A percentile compares a stretch with the other conserved stretches of the same genome.
These are phyloP conservation scores for Mormyrus proboscirostris DNA, from an alignment of 2,797 vertebrate genomes.

Conservation along the genomic window DNA sequence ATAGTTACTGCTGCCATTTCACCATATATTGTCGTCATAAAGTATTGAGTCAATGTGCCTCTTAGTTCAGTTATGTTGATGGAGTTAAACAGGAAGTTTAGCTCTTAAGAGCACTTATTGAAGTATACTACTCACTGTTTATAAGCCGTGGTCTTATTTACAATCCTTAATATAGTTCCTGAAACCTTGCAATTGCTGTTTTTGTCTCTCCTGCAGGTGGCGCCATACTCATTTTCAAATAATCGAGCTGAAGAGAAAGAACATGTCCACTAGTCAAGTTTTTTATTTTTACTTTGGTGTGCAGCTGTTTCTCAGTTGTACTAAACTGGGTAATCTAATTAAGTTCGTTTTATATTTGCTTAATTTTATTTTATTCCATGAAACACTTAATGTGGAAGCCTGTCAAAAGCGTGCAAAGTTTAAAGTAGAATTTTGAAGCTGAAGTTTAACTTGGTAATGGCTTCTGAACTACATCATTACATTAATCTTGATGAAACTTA, in stretches of 20 bases:
- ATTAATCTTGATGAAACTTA: not conserved
- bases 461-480: not conserved
- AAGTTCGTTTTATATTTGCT: not conserved
- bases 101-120: not conserved
- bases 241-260: constrained; percentile 80
- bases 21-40: not conserved
- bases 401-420: not conserved
- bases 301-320: not conserved
- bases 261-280: constrained; percentile 69
- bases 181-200: not conserved
- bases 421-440: not conserved
- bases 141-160: not conserved
- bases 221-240: constrained; percentile 80
- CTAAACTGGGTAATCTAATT: not conserved
- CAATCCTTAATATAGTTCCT: not conserved
- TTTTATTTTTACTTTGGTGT: not conserved
- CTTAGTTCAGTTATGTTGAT: not conserved
- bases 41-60: not conserved
- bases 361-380: not conserved
- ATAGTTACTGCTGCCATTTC: not conserved
- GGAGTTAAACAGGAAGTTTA: not conserved
- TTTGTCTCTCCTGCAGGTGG: constrained; percentile 57
- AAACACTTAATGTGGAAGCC: not conserved
- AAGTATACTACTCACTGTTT: not conserved
- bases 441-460: not conserved